phyloP scores from a whole-genome alignment of 2,797 vertebrate genomes.

The Simalia tracyae region DNA sequence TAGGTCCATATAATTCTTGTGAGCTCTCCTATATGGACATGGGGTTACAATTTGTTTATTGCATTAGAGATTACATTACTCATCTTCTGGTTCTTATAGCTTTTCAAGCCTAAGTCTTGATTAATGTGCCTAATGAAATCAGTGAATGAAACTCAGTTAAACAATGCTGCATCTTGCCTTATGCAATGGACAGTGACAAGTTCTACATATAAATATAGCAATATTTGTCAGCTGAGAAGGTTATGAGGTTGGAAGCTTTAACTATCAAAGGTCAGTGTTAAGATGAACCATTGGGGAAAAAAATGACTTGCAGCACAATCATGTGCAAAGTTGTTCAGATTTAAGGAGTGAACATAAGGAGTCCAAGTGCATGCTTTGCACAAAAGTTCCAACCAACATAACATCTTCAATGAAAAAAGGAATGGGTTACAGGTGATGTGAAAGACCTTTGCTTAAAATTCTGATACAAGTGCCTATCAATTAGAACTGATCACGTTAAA shows the following conservation, averaged over 20 bases:
- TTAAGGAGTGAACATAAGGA: neutral
- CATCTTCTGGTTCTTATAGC: neutral
- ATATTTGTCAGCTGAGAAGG: neutral
- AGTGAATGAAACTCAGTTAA: neutral
- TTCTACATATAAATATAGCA: neutral
- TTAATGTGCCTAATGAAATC: conserved; percentile 22
- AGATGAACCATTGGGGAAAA: neutral
- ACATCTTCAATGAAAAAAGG: neutral
- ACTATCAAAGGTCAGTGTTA: neutral
- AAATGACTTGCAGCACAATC: neutral
- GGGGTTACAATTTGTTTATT: conserved; percentile 25
- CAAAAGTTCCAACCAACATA: neutral
- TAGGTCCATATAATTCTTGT: conserved; percentile 13
- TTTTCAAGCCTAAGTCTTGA: conserved; percentile 26
- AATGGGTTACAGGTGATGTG: neutral
- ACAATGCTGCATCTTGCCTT: neutral
- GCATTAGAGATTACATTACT: conserved; percentile 14
- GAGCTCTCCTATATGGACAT: neutral
- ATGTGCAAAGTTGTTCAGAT: neutral
- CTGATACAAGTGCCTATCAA: neutral
- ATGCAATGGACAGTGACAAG: neutral
- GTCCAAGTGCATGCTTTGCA: neutral
- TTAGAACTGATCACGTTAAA: neutral
- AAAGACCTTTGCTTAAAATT: neutral
- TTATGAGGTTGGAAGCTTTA: conserved; percentile 13